Conservation (phyloP, 1,140 invertebrate species). For the Tetramorium alpestre region DNA sequence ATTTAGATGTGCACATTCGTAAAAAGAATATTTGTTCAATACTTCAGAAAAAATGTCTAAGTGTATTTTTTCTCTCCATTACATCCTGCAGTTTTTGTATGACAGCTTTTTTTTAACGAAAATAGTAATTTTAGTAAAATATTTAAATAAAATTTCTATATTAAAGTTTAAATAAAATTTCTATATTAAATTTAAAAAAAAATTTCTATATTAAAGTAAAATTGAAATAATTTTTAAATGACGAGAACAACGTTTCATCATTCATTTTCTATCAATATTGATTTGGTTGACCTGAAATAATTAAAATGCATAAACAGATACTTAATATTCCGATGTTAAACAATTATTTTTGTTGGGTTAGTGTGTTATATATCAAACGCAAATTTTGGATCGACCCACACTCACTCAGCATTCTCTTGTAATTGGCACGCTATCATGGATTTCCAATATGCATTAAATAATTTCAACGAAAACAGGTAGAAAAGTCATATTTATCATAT, state of each 20-base stretch:
- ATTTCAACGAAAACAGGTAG: background rate
- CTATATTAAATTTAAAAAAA: background rate
- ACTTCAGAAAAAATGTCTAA: background rate
- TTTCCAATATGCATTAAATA: slow-evolving; percentile 28
- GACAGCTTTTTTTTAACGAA: background rate
- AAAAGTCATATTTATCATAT: slow-evolving; percentile 49
- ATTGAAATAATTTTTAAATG: background rate
- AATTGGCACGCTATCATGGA: slow-evolving; percentile 7
- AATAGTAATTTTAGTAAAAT: background rate
- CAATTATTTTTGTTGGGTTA: background rate
- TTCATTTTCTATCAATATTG: background rate
- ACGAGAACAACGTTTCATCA: background rate
- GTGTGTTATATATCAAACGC: background rate
- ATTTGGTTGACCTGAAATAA: background rate
- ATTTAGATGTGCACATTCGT: background rate
- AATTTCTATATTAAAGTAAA: background rate
- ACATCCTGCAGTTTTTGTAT: background rate
- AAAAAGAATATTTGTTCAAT: background rate
- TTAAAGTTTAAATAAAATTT: background rate
- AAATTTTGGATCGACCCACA: background rate
- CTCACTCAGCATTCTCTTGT: background rate
- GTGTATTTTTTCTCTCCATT: background rate
- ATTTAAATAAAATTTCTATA: background rate
- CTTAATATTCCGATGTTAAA: background rate
- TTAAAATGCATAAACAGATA: background rate